These are phyloP conservation scores for Aplodontia rufa DNA, from an alignment of 2,113 vertebrate genomes.

Conservation along the genomic window DNA sequence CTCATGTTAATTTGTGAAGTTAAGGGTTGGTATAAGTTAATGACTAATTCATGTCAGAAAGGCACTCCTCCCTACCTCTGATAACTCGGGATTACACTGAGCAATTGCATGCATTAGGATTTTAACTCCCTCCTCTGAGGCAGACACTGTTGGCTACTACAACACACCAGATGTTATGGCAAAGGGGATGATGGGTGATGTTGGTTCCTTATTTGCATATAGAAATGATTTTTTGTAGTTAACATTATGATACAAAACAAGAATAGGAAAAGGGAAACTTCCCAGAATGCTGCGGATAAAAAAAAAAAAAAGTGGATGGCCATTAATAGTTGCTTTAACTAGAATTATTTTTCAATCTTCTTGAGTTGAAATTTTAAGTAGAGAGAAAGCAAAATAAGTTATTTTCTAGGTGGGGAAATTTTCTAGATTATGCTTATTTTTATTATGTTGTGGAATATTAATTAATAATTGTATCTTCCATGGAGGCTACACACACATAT, in stretches of 20 bases:
- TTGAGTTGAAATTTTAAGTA: constrained; percentile 14
- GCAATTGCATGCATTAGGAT: constrained; percentile 4
- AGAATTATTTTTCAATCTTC: neutral
- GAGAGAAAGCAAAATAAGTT: neutral
- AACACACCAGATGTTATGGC: constrained; percentile 30
- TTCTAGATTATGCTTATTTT: neutral
- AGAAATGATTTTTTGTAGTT: neutral
- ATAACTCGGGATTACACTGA: neutral
- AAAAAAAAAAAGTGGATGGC: constrained; percentile 8
- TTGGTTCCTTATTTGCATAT: constrained; percentile 13
- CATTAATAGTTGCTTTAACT: neutral
- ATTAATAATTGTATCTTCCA: neutral
- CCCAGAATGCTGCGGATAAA: neutral
- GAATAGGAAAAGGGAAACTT: neutral
- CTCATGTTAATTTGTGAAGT: constrained; percentile 38
- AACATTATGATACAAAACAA: constrained; percentile 31
- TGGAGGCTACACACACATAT: neutral
- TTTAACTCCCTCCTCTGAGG: constrained; percentile 38
- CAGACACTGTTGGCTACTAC: constrained; percentile 48
- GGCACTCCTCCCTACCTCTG: constrained; percentile 26
- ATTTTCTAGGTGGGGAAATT: neutral
- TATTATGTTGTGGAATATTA: neutral
- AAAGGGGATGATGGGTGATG: constrained; percentile 1
- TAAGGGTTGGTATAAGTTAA: constrained; percentile 17
- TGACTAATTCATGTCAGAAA: constrained; percentile 46